Conservation (phyloP, 2,113 vertebrate species). For the Astur gentilis region DNA sequence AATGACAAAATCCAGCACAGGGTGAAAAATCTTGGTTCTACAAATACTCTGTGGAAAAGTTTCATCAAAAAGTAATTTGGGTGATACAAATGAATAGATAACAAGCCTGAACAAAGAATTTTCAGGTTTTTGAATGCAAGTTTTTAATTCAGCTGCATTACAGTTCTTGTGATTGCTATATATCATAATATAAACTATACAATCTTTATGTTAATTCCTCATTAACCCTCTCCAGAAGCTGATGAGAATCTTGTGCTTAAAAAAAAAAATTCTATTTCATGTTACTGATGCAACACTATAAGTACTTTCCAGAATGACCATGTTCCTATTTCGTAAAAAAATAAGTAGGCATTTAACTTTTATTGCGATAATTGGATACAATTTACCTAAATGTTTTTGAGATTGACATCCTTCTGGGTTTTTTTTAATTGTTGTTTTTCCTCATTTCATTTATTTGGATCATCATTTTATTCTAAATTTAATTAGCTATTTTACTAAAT, state of each 20-base stretch:
- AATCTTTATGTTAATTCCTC: background rate
- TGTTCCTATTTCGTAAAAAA: background rate
- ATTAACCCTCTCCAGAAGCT: background rate
- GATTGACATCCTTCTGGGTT: fast-evolving
- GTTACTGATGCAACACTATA: background rate
- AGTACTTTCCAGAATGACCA: background rate
- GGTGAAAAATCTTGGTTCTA: background rate
- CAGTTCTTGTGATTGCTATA: background rate
- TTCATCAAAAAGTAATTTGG: background rate
- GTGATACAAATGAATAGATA: background rate
- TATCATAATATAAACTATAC: background rate
- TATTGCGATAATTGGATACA: background rate
- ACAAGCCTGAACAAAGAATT: background rate
- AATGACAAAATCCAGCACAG: background rate
- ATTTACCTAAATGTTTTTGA: background rate
- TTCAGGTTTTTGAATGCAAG: background rate
- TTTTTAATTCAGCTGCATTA: background rate
- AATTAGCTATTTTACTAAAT: background rate
- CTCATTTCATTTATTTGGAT: background rate
- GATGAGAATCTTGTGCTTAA: background rate
- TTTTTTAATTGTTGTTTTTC: background rate
- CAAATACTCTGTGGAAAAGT: background rate
- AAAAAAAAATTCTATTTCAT: background rate
- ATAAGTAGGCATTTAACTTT: background rate
- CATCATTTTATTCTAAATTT: background rate